A percentile compares a stretch with the other conserved stretches of the same genome.
phyloP scores from a whole-genome alignment of 2,888 invertebrate genomes.

The Xylota segnis region DNA sequence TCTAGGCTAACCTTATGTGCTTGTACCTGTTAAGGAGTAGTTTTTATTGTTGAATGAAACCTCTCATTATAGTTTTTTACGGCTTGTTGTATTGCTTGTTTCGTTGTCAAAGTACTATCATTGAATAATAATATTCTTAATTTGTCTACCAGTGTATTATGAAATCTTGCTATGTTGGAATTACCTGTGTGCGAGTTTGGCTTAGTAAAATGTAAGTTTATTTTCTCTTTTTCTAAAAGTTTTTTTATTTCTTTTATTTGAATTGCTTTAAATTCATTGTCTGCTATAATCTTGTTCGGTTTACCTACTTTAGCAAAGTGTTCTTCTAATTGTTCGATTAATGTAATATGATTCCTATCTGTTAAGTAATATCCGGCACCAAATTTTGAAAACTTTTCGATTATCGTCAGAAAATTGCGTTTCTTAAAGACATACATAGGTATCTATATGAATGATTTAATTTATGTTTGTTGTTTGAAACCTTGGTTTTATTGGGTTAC shows the following conservation, averaged over 20 bases:
- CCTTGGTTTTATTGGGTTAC: slow-evolving; percentile 47
- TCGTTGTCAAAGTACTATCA: not conserved
- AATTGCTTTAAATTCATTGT: slow-evolving; percentile 57
- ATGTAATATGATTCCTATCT: slow-evolving; percentile 51
- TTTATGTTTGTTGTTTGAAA: slow-evolving; percentile 66
- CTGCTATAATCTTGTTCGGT: slow-evolving; percentile 70
- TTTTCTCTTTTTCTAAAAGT: not conserved
- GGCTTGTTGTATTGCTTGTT: not conserved
- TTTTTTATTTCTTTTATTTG: slow-evolving; percentile 56
- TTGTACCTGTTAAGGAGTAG: slow-evolving; percentile 62
- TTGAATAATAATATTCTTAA: too few relatives aligned
- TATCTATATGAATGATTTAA: slow-evolving; percentile 57
- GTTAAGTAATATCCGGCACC: slow-evolving; percentile 46
- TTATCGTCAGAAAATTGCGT: slow-evolving; percentile 52
- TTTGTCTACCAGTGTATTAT: slow-evolving; percentile 21
- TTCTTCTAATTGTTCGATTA: too few relatives aligned
- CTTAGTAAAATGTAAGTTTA: not conserved
- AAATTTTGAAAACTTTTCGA: slow-evolving; percentile 71
- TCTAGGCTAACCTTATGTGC: slow-evolving; percentile 55
- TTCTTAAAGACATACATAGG: slow-evolving; percentile 47
- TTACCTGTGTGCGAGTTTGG: not conserved
- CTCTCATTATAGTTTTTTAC: slow-evolving; percentile 1
- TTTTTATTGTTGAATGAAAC: slow-evolving; percentile 67
- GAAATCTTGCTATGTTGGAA: not conserved
- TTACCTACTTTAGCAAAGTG: slow-evolving; percentile 62